phyloP scores from a whole-genome alignment of 2,888 invertebrate species.

The Harmothoe impar region DNA sequence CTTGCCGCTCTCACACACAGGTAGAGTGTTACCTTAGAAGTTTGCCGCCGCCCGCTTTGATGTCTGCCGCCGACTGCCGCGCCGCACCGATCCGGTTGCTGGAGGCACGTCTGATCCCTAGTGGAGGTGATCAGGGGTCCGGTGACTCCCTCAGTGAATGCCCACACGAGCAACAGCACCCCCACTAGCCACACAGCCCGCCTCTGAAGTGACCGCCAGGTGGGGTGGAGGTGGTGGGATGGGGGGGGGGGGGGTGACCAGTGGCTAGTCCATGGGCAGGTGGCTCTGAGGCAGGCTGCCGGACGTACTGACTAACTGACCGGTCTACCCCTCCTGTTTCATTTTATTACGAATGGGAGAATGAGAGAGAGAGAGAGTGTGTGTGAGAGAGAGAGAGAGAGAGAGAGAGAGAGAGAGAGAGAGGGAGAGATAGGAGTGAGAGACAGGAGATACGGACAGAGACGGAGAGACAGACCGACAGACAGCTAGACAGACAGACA shows the following conservation, averaged over 20 bases:
- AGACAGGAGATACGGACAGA: neutral
- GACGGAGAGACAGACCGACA: neutral
- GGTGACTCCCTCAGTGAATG: neutral
- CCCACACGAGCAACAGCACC: too few species aligned
- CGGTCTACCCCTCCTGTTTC: too few species aligned
- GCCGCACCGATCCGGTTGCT: slow-evolving; percentile 28
- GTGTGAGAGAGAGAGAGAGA: too few species aligned
- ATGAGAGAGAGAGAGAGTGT: too few species aligned
- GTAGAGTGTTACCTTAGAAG: slow-evolving; percentile 52
- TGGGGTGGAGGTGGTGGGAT: neutral
- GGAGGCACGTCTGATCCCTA: neutral
- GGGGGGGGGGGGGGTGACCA: neutral
- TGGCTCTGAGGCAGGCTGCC: neutral
- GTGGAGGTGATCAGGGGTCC: neutral
- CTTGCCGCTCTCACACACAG: neutral
- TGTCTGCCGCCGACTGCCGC: neutral
- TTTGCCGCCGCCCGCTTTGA: slow-evolving; percentile 45
- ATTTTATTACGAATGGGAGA: too few species aligned
- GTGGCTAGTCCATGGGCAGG: neutral
- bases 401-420: too few species aligned
- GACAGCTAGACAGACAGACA: too few species aligned
- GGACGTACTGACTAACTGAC: too few species aligned
- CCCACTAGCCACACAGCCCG: too few species aligned
- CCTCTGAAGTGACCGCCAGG: neutral
- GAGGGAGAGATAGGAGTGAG: too few species aligned